Conservation (phyloP, 2,113 vertebrate species). For the Nesogale talazaci region DNA sequence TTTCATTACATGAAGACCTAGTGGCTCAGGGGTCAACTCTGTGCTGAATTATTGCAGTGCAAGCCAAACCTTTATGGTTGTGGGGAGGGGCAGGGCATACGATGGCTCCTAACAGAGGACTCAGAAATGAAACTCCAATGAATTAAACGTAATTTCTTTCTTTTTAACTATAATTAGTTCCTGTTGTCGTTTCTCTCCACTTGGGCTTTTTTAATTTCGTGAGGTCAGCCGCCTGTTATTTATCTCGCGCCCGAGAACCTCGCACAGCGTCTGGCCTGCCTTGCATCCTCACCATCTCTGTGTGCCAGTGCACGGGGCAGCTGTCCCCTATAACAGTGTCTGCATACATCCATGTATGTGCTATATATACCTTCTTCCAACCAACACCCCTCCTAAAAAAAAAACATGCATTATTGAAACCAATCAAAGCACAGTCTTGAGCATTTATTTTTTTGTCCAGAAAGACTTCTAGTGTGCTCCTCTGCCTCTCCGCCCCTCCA, state of each 20-base stretch:
- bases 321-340: background rate
- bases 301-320: background rate
- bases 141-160: background rate
- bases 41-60: background rate
- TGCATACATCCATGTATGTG: background rate
- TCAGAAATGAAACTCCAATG: constrained; percentile 16
- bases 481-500: background rate
- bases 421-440: background rate
- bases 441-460: constrained; percentile 34
- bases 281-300: background rate
- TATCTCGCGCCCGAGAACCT: background rate
- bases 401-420: background rate
- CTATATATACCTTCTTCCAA: constrained; percentile 20
- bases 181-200: background rate
- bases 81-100: background rate
- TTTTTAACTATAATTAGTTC: background rate
- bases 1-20: constrained; percentile 18
- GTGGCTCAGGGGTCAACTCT: background rate
- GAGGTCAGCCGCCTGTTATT: background rate
- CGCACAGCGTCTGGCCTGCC: background rate
- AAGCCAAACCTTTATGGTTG: background rate
- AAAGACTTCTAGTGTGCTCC: background rate
- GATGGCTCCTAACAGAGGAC: background rate
- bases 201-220: background rate
- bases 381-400: too few species aligned